Evolutionary conservation across 2,888 invertebrate genomes (phyloP).

Genomic region (Nymphalis urticae): DNA sequence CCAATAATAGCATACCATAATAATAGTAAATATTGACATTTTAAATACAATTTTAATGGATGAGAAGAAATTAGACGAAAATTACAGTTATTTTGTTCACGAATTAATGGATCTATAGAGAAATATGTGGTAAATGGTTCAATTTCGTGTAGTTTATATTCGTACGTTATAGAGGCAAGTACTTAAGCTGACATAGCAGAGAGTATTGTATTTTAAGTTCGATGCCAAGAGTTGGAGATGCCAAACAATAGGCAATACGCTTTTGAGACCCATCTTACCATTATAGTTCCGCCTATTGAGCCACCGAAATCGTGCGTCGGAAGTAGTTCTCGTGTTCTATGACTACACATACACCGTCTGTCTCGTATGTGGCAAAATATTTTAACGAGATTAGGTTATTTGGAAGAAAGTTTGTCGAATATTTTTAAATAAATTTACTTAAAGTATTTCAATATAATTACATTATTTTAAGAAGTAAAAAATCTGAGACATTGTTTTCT

Average conservation of each 20-base stretch:
- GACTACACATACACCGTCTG: conserved; percentile 4
- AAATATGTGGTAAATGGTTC: conserved; percentile 31
- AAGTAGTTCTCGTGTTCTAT: conserved; percentile 58
- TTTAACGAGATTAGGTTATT: neutral
- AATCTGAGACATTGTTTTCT: too few species aligned
- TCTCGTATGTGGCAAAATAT: neutral
- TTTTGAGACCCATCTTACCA: conserved; percentile 52
- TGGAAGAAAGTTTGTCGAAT: too few species aligned
- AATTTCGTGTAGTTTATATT: conserved; percentile 60
- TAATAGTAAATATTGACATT: conserved; percentile 36
- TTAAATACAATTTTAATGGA: conserved; percentile 23
- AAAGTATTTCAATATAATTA: too few species aligned
- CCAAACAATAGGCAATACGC: conserved; percentile 79
- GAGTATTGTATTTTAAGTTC: conserved; percentile 58
- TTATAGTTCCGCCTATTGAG: conserved; percentile 67
- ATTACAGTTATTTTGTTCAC: conserved; percentile 44
- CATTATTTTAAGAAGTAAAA: too few species aligned
- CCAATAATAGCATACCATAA: conserved; percentile 31
- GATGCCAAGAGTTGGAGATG: conserved; percentile 78
- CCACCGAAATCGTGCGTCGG: conserved; percentile 63
- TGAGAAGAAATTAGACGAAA: conserved; percentile 40
- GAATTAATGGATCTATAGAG: conserved; percentile 51
- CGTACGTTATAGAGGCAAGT: conserved; percentile 68
- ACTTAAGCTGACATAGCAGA: conserved; percentile 70
- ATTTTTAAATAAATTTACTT: too few species aligned